Conservation (phyloP, 1,140 invertebrate genomes). For the Asobara japonica region DNA sequence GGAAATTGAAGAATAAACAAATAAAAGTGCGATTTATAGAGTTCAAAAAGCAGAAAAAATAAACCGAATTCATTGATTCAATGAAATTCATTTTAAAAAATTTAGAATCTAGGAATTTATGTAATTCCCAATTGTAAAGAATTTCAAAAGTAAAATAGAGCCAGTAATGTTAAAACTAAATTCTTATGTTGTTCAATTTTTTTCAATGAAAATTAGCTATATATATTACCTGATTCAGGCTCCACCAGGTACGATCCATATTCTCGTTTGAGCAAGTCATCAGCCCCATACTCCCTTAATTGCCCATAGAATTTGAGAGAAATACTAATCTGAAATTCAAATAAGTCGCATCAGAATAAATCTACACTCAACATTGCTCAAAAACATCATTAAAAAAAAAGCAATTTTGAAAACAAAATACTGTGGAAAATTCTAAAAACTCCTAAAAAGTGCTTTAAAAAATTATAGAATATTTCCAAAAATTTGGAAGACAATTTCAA, state of each 20-base stretch:
- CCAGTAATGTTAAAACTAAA: too few species aligned
- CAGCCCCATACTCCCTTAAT: slow-evolving; percentile 96
- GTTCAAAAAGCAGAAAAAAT: neutral
- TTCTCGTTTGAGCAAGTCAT: slow-evolving; percentile 92
- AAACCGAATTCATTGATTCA: neutral
- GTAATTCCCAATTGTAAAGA: too few species aligned
- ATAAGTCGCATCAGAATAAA: too few species aligned
- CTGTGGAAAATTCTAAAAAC: too few species aligned
- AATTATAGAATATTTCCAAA: too few species aligned
- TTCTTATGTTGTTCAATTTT: too few species aligned
- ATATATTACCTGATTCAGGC: slow-evolving; percentile 65
- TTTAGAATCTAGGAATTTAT: too few species aligned
- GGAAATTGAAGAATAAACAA: slow-evolving; percentile 27
- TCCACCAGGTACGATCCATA: slow-evolving; percentile 85
- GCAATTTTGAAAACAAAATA: too few species aligned
- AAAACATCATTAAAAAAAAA: too few species aligned
- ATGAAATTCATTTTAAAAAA: slow-evolving; percentile 26
- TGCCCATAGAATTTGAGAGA: slow-evolving; percentile 99
- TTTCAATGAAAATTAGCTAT: neutral
- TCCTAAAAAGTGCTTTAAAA: too few species aligned
- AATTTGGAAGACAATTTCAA: neutral
- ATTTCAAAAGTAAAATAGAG: too few species aligned
- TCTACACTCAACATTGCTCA: too few species aligned
- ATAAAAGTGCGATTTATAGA: neutral
- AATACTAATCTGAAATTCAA: slow-evolving; percentile 88